Percentiles rank a stretch among this genome's conserved stretches.
Evolutionary conservation across 2,797 vertebrate genomes (phyloP).

Genomic region (Catamblyrhynchus diadema): DNA sequence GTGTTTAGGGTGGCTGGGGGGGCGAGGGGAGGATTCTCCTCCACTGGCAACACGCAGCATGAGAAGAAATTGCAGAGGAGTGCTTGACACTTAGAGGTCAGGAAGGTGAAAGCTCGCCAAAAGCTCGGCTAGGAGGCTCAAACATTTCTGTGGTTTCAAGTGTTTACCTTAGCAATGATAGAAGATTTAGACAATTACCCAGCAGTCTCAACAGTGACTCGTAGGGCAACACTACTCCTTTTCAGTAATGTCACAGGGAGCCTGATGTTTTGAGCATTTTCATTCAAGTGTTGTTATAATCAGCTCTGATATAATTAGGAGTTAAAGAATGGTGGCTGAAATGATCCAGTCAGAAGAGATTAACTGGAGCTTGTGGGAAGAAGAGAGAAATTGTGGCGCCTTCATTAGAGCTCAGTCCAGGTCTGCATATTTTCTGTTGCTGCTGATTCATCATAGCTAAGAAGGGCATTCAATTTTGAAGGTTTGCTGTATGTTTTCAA

Average conservation of each 20-base stretch:
- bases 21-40: not conserved
- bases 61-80: conserved; percentile 9
- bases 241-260: not conserved
- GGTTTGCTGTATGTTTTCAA: not conserved
- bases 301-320: not conserved
- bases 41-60: not conserved
- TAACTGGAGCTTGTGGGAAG: not conserved
- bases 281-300: not conserved
- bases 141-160: conserved; percentile 45
- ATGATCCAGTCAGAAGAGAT: not conserved
- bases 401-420: not conserved
- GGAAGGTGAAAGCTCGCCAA: not conserved
- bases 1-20: not conserved
- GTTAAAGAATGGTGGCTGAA: not conserved
- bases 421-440: not conserved
- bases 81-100: conserved; percentile 4
- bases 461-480: not conserved
- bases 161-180: conserved; percentile 56
- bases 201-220: not conserved
- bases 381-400: not conserved
- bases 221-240: not conserved
- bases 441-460: not conserved
- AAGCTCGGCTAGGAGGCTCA: conserved; percentile 14
- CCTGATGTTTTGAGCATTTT: not conserved
- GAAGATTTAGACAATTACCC: conserved; percentile 38